Base-by-base conservation (phyloP, 1,140 invertebrate genomes). In the Amphibalanus amphitrite region DNA sequence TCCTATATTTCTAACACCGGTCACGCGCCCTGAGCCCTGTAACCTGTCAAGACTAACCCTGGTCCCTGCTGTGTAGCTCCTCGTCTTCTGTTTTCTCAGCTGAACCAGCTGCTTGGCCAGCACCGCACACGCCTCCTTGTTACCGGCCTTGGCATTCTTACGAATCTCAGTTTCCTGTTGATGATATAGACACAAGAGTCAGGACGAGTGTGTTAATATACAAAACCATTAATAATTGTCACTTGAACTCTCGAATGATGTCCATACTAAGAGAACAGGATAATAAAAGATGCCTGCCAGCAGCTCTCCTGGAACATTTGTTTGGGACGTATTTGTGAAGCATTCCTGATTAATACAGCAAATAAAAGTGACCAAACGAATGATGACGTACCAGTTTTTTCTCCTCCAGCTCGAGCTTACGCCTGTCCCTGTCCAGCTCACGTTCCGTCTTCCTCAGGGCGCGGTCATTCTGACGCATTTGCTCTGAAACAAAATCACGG, bases 51-150 rank as follows among this genome's bases (percentile, higher is more conserved):
- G 29, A 74, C 78, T 80, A 76, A 87, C 85, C 82, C 89, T 89
- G 75, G 88, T 88, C 47, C 86, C 86, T 64, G 91, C 90, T 29
- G 86, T 82, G 80, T 88, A 89, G 69, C 88, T 89, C 77, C 92
- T 85, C 26, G 86, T 88, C 79, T 94, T 95, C 77, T 94, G 91
- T 80, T 94, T 93, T 69, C 93, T 83, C 68, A 95, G 77, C 76
- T 91, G 86, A 0, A 96, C 85, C 64, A 97, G 80, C 79, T 96
- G 92, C 82, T 95, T 95, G 13, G 93, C 93, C 72, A 95, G 82
- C 72, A 93, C 83, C 76, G 85, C 86, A 76, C 88, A 89, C 3
- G 87, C 90, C 78, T 92, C 89, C 78, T 90, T 90, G 77, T 95
- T 90, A 25, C 91, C 92, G 79, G 88, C 84, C 78, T 90, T 90